A percentile compares a stretch with the other conserved stretches of the same genome.
Evolutionary conservation across 1,140 invertebrate genomes (phyloP).

Genomic region (Scaptomyza hsui): DNA sequence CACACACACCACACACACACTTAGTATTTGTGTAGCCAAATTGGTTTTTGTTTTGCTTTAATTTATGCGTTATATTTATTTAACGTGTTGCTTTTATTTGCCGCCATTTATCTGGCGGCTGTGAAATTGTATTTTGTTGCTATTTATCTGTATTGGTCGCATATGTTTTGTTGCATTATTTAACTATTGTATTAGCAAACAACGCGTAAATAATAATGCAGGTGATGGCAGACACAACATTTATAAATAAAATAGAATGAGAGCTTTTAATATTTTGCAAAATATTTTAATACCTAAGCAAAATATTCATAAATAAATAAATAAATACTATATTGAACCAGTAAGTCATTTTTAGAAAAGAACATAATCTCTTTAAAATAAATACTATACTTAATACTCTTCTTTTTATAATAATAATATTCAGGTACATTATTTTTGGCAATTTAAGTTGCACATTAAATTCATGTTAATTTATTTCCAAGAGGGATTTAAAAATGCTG

Average conservation of each 20-base stretch:
- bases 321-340: neutral
- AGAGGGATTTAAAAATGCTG: neutral
- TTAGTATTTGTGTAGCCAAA: conserved; percentile 30
- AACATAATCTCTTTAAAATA: too few species aligned
- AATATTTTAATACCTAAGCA: neutral
- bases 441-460: neutral
- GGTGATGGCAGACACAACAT: neutral
- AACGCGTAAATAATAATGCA: neutral
- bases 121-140: conserved; percentile 28
- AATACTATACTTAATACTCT: too few species aligned
- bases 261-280: neutral
- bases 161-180: conserved; percentile 23
- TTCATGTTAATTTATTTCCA: neutral
- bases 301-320: conserved; percentile 1
- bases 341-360: too few species aligned
- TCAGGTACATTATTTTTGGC: neutral
- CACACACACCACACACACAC: neutral
- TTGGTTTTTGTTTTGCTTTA: conserved; percentile 55
- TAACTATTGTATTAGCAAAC: conserved; percentile 14
- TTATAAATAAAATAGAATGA: neutral
- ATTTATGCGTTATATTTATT: conserved; percentile 55
- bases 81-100: conserved; percentile 33
- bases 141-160: conserved; percentile 29
- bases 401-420: too few species aligned
- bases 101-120: conserved; percentile 35